Evolutionary conservation across 2,113 vertebrate species (phyloP).

Genomic region (Cyphomyrus plagiostoma): DNA sequence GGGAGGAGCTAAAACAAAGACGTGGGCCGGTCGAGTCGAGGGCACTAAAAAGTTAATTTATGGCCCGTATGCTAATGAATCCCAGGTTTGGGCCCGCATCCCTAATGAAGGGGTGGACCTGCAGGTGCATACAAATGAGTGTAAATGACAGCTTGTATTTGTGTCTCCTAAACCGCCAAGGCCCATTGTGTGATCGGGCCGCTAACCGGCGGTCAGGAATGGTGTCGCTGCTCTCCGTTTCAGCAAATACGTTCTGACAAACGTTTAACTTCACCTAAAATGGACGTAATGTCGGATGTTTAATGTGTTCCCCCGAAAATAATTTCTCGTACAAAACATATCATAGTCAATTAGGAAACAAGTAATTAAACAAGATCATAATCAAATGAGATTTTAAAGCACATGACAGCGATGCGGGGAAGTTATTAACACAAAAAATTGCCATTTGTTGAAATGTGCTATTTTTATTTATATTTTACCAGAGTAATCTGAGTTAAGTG

Average conservation of each 20-base stretch:
- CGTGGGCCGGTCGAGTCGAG: constrained; percentile 35
- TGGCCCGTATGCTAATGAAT: constrained; percentile 56
- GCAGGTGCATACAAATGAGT: constrained; percentile 67
- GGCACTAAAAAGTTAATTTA: constrained; percentile 59
- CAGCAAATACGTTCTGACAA: constrained; percentile 2
- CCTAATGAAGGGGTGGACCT: constrained; percentile 59
- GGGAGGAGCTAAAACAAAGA: constrained; percentile 47
- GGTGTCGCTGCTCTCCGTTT: constrained; percentile 39
- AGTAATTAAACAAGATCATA: neutral
- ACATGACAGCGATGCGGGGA: neutral
- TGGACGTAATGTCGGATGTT: neutral
- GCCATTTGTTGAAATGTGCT: neutral
- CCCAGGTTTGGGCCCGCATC: constrained; percentile 60
- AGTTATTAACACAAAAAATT: neutral
- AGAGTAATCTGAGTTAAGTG: neutral
- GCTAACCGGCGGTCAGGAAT: constrained; percentile 51
- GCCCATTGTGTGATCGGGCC: constrained; percentile 50
- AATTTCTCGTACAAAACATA: neutral
- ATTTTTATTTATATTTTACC: neutral
- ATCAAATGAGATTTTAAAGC: neutral
- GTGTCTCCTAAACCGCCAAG: constrained; percentile 44
- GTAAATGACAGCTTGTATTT: constrained; percentile 52
- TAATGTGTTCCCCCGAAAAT: constrained; percentile 4
- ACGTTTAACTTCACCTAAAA: constrained; percentile 1
- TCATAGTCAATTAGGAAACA: constrained; percentile 6